Conservation (phyloP, 2,888 invertebrate genomes). For the Empis stercorea region DNA sequence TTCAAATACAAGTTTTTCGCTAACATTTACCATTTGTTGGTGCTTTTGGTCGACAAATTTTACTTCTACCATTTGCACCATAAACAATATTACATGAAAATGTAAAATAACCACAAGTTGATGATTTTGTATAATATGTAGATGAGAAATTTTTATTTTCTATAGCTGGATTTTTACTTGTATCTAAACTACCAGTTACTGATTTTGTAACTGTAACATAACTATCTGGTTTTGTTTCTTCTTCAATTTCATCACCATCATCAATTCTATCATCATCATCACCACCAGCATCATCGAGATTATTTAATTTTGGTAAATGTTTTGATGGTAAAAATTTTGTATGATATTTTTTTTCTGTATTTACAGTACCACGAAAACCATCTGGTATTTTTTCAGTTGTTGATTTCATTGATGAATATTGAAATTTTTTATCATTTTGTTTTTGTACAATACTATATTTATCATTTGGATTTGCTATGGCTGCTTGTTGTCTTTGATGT, state of each 20-base stretch:
- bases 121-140: conserved; percentile 74
- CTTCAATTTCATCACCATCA: conserved; percentile 20
- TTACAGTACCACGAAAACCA: conserved; percentile 35
- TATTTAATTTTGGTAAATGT: conserved; percentile 7
- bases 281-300: conserved; percentile 21
- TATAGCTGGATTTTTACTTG: conserved; percentile 42
- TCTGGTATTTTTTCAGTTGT: conserved; percentile 31
- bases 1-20: background rate
- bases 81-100: conserved; percentile 73
- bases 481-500: conserved; percentile 27
- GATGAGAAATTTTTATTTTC: conserved; percentile 61
- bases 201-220: conserved; percentile 72
- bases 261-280: conserved; percentile 16
- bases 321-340: conserved; percentile 28
- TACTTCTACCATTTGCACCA: conserved; percentile 61
- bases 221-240: conserved; percentile 42
- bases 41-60: conserved; percentile 68
- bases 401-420: conserved; percentile 17
- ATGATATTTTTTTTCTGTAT: conserved; percentile 33
- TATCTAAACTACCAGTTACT: conserved; percentile 57
- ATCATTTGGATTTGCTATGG: conserved; percentile 20
- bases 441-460: conserved; percentile 29
- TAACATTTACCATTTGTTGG: conserved; percentile 57
- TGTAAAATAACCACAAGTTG: conserved; percentile 76
- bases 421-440: conserved; percentile 27